These are phyloP conservation scores for Caradrina kadenii DNA, from an alignment of 2,888 invertebrate species.

Conservation along the genomic window DNA sequence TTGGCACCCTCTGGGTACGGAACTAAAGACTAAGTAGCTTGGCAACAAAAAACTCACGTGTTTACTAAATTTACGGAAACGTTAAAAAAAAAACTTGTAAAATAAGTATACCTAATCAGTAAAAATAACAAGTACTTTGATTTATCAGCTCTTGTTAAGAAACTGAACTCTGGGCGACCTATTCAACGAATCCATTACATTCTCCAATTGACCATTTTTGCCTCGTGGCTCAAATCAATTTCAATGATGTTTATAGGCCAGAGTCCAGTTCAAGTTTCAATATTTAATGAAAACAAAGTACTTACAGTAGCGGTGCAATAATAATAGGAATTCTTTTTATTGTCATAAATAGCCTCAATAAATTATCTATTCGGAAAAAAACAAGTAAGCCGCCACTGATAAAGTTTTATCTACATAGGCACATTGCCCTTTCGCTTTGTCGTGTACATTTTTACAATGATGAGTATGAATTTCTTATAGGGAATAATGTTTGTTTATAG, in stretches of 20 bases:
- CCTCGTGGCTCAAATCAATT: constrained; percentile 35
- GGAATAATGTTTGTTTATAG: neutral
- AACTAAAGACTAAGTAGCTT: too few relatives aligned
- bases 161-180: constrained; percentile 38
- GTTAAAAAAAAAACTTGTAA: too few relatives aligned
- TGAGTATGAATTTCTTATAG: neutral
- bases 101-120: too few relatives aligned
- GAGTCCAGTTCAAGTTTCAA: constrained; percentile 14
- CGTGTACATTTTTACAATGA: constrained; percentile 1
- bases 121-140: too few relatives aligned
- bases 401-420: constrained; percentile 57
- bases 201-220: constrained; percentile 39
- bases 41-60: too few relatives aligned
- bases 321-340: constrained; percentile 7
- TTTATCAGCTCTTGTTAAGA: constrained; percentile 3
- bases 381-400: constrained; percentile 46
- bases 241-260: constrained; percentile 42
- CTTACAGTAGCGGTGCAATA: neutral
- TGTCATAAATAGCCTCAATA: constrained; percentile 31
- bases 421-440: constrained; percentile 21
- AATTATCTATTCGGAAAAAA: constrained; percentile 40
- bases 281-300: constrained; percentile 19
- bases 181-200: constrained; percentile 33
- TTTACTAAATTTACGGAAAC: too few relatives aligned
- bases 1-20: too few relatives aligned